Percentiles rank a stretch among this genome's conserved stretches.
phyloP scores from a whole-genome alignment of 2,113 vertebrate species.

The Ciconia maguari region DNA sequence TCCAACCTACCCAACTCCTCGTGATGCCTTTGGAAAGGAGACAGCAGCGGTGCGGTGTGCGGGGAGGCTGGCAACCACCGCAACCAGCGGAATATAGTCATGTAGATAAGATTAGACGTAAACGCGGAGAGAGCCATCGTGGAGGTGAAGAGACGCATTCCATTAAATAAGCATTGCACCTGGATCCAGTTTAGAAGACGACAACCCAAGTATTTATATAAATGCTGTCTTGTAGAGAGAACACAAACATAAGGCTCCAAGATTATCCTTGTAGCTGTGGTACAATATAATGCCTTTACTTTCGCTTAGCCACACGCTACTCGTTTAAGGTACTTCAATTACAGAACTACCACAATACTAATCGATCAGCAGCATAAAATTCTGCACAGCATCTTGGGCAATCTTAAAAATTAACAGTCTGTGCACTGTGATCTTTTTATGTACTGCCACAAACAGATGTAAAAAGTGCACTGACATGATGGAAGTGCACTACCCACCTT shows the following conservation, averaged over 20 bases:
- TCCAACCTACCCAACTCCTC: neutral
- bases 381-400: neutral
- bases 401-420: conserved; percentile 15
- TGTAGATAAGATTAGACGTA: neutral
- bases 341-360: neutral
- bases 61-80: neutral
- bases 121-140: neutral
- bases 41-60: neutral
- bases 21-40: accelerated
- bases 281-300: neutral
- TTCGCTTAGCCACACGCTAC: neutral
- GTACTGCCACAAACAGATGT: neutral
- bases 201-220: neutral
- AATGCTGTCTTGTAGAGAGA: neutral
- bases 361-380: neutral
- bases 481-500: neutral
- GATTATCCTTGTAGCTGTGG: neutral
- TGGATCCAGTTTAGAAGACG: neutral
- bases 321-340: neutral
- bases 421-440: neutral
- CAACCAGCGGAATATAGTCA: neutral
- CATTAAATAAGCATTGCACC: neutral
- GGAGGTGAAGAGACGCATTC: neutral
- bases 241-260: neutral
- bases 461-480: neutral